These are phyloP conservation scores for Leptogaster cylindrica DNA, from an alignment of 2,888 invertebrate genomes.

Conservation along the genomic window DNA sequence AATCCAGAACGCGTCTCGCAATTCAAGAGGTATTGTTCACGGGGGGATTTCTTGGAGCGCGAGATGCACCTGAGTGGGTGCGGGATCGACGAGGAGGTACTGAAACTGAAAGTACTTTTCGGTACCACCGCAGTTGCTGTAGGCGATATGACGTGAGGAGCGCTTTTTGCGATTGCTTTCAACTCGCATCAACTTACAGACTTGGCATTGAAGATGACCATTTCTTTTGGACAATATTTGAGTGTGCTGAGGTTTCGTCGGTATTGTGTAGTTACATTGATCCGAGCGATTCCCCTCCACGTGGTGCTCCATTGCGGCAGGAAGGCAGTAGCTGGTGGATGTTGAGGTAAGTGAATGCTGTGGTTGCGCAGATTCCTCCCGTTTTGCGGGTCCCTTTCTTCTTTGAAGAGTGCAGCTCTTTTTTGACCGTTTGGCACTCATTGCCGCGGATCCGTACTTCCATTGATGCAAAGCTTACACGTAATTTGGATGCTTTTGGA, in stretches of 20 bases:
- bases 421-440: constrained; percentile 28
- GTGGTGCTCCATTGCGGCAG: background rate
- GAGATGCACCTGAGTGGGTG: background rate
- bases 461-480: constrained; percentile 37
- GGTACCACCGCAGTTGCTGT: background rate
- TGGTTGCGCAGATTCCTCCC: constrained; percentile 28
- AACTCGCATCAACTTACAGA: background rate
- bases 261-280: background rate
- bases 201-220: constrained; percentile 30
- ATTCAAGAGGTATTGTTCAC: constrained; percentile 30
- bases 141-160: background rate
- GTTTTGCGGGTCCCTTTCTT: constrained; percentile 12
- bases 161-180: background rate
- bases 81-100: background rate
- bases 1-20: constrained; percentile 17
- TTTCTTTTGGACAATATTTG: constrained; percentile 39
- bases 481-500: constrained; percentile 42
- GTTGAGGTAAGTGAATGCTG: constrained; percentile 27
- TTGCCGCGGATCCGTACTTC: constrained; percentile 24
- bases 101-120: constrained; percentile 37
- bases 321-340: constrained; percentile 13
- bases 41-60: constrained; percentile 33
- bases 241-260: background rate
- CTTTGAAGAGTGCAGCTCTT: constrained; percentile 17
- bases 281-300: constrained; percentile 31